A percentile compares a stretch with the other conserved stretches of the same genome.
Evolutionary conservation across 1,140 invertebrate genomes (phyloP).

Genomic region (Eupeodes corollae): DNA sequence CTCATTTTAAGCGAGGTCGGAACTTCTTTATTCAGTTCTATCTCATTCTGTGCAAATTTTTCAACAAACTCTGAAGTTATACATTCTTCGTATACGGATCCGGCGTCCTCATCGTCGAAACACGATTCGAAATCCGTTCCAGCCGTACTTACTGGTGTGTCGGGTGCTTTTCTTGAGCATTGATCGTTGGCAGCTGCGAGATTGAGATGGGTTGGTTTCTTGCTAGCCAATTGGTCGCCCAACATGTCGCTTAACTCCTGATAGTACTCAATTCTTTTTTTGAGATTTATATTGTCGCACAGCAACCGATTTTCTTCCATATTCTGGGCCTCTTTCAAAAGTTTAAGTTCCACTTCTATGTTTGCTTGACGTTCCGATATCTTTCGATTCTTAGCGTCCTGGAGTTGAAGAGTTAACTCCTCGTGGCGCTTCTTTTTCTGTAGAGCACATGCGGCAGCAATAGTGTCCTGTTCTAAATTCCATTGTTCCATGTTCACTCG

Average conservation of each 20-base stretch:
- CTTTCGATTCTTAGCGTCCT: conserved; percentile 13
- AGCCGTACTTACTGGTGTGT: background rate
- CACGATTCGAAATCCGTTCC: background rate
- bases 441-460: conserved; percentile 9
- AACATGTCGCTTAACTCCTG: conserved; percentile 10
- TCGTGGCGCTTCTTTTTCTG: conserved; percentile 13
- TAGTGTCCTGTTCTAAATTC: conserved; percentile 8
- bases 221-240: background rate
- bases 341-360: conserved; percentile 14
- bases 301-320: conserved; percentile 14
- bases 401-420: conserved; percentile 14
- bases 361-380: conserved; percentile 15
- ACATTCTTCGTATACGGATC: background rate
- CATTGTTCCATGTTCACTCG: conserved; percentile 17
- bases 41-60: conserved; percentile 7
- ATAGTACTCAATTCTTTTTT: conserved; percentile 14
- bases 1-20: no score
- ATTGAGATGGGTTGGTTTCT: no score
- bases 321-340: conserved; percentile 11
- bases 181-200: background rate
- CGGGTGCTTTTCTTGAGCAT: background rate
- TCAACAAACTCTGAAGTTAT: conserved; percentile 8
- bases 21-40: background rate
- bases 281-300: conserved; percentile 12
- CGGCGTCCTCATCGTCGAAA: background rate